A percentile compares a stretch with the other conserved stretches of the same genome.
phyloP scores from a whole-genome alignment of 2,797 vertebrate genomes.

The Phrynocephalus vlangalii region DNA sequence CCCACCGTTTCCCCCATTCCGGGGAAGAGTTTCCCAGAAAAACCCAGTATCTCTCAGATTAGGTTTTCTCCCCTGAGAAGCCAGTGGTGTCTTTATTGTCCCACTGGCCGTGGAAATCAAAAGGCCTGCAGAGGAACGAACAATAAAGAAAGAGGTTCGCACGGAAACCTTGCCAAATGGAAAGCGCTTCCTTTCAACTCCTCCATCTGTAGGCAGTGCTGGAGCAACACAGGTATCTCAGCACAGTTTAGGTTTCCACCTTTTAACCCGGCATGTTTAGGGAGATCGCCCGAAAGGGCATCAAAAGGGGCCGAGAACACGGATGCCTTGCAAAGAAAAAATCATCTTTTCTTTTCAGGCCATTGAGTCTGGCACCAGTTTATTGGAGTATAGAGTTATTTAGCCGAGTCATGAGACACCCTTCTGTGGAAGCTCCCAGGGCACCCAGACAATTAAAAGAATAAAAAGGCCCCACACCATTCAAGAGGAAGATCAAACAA shows the following conservation, averaged over 20 bases:
- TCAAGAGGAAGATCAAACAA: not conserved
- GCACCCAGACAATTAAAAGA: not conserved
- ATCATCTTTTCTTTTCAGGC: too few species aligned
- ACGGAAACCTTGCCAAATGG: slow-evolving; percentile 27
- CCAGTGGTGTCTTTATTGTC: slow-evolving; percentile 75
- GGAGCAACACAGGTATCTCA: not conserved
- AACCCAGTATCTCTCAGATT: slow-evolving; percentile 74
- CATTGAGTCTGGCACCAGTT: not conserved
- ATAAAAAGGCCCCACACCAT: not conserved
- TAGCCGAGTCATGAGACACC: not conserved
- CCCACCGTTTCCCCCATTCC: too few species aligned
- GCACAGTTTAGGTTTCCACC: not conserved
- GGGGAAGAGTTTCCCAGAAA: slow-evolving; percentile 75
- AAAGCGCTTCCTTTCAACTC: not conserved
- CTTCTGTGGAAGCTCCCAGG: not conserved
- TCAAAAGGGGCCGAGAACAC: not conserved
- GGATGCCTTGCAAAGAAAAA: too few species aligned
- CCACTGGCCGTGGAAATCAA: slow-evolving; percentile 74
- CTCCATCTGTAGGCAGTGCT: not conserved
- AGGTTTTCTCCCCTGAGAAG: slow-evolving; percentile 77
- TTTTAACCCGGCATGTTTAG: not conserved
- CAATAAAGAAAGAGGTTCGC: slow-evolving; percentile 57
- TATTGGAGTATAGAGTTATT: not conserved
- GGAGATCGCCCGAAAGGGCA: not conserved
- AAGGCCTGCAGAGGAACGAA: slow-evolving; percentile 28